These are phyloP conservation scores for Caenorhabditis sp. DNA, from an alignment of 2,888 invertebrate genomes.

Conservation along the genomic window DNA sequence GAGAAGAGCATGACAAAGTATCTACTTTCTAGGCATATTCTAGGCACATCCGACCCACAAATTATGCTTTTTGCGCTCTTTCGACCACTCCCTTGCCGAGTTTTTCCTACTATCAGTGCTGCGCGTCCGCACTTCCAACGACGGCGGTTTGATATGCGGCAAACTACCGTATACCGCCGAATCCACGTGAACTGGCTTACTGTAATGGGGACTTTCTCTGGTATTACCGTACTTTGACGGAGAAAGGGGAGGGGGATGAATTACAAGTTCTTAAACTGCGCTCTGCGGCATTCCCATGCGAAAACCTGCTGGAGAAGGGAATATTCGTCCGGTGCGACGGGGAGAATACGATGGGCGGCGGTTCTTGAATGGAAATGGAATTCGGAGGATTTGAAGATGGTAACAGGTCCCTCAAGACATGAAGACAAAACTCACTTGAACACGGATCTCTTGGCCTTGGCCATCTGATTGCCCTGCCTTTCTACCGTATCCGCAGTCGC, in stretches of 20 bases:
- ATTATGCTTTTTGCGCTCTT: constrained; percentile 53
- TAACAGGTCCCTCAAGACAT: too few species aligned
- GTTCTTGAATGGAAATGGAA: too few species aligned
- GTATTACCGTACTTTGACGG: too few species aligned
- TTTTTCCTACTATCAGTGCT: constrained; percentile 50
- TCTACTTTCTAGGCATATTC: constrained; percentile 3
- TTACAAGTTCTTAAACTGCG: constrained; percentile 54
- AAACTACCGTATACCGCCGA: constrained; percentile 46
- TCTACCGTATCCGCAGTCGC: constrained; percentile 61
- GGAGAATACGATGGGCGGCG: constrained; percentile 57
- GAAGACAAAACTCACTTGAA: constrained; percentile 64
- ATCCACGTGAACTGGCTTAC: constrained; percentile 50
- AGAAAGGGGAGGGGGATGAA: not conserved
- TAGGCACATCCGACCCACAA: constrained; percentile 46
- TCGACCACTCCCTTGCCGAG: constrained; percentile 36
- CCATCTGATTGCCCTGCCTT: constrained; percentile 42
- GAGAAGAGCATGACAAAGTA: constrained; percentile 26
- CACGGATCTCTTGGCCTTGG: constrained; percentile 64
- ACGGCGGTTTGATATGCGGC: constrained; percentile 27
- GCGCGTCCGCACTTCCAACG: constrained; percentile 17
- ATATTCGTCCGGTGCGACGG: constrained; percentile 57
- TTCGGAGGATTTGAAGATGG: too few species aligned
- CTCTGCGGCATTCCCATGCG: constrained; percentile 59
- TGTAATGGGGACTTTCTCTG: constrained; percentile 1
- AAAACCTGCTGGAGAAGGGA: constrained; percentile 54